Evolutionary conservation across 1,140 invertebrate genomes (phyloP).

Genomic region (Lepidurus packardi): DNA sequence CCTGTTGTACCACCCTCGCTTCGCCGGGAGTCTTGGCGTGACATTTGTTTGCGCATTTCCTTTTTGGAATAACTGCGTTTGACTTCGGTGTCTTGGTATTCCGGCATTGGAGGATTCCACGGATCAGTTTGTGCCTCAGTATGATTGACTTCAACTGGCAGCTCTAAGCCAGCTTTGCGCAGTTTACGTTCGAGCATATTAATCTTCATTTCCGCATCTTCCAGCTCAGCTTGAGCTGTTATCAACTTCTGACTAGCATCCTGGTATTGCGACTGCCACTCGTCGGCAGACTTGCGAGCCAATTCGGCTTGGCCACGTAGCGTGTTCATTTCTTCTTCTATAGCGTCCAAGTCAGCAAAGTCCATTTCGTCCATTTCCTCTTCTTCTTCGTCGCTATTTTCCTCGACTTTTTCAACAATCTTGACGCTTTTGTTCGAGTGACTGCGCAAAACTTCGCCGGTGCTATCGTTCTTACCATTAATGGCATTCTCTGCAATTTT

Average conservation of each 20-base stretch:
- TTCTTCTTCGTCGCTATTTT: constrained; percentile 69
- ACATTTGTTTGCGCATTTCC: constrained; percentile 40
- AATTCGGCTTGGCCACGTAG: constrained; percentile 68
- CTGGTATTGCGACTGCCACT: constrained; percentile 70
- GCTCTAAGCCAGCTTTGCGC: constrained; percentile 34
- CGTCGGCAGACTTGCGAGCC: constrained; percentile 67
- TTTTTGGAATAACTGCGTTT: constrained; percentile 41
- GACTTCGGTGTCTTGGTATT: not conserved
- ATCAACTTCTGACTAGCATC: constrained; percentile 67
- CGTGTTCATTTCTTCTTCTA: constrained; percentile 43
- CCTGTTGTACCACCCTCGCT: constrained; percentile 31
- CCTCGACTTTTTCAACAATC: constrained; percentile 30
- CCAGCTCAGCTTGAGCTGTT: constrained; percentile 64
- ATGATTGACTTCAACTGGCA: constrained; percentile 34
- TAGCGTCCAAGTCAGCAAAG: constrained; percentile 41
- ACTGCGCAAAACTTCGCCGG: constrained; percentile 31
- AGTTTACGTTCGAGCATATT: constrained; percentile 58
- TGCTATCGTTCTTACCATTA: constrained; percentile 37
- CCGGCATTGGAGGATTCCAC: constrained; percentile 44
- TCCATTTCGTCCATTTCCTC: constrained; percentile 56
- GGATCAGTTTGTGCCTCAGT: constrained; percentile 38
- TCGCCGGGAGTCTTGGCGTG: constrained; percentile 31
- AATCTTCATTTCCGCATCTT: constrained; percentile 69
- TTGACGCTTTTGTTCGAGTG: constrained; percentile 34
- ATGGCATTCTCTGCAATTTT: constrained; percentile 33